Percentiles rank a stretch among this genome's conserved stretches.
Conservation (phyloP, 2,888 invertebrate genomes). For the Tinea trinotella region DNA sequence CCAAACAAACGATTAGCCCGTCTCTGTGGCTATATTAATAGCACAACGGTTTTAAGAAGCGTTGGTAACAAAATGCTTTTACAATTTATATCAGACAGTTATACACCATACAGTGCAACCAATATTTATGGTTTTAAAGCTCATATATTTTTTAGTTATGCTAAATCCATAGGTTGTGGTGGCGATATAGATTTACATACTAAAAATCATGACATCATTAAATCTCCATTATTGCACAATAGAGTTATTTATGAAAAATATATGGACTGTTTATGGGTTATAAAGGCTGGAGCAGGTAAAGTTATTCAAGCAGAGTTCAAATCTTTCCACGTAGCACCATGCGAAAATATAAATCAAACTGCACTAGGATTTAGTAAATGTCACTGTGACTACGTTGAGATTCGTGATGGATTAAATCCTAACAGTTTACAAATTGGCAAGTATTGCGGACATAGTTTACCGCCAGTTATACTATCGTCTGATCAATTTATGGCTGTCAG, state of each 20-base stretch:
- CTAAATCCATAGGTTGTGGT: slow-evolving; percentile 4
- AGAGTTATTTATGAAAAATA: slow-evolving; percentile 72
- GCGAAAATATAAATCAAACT: slow-evolving; percentile 49
- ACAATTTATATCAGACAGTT: slow-evolving; percentile 53
- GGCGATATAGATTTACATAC: slow-evolving; percentile 21
- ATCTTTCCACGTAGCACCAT: slow-evolving; percentile 66
- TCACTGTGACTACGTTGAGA: slow-evolving; percentile 80
- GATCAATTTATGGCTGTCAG: slow-evolving; percentile 75
- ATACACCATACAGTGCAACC: slow-evolving; percentile 42
- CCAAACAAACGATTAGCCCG: slow-evolving; percentile 59
- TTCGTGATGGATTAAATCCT: slow-evolving; percentile 80
- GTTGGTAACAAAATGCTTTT: slow-evolving; percentile 73
- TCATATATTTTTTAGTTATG: slow-evolving; percentile 70
- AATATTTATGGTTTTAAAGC: slow-evolving; percentile 77
- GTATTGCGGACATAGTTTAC: slow-evolving; percentile 77
- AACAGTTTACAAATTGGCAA: slow-evolving; percentile 76
- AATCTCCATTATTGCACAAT: slow-evolving; percentile 41
- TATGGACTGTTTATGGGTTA: slow-evolving; percentile 83
- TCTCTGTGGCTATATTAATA: slow-evolving; percentile 78
- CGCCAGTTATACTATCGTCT: slow-evolving; percentile 72
- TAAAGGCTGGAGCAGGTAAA: slow-evolving; percentile 73
- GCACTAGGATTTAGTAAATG: slow-evolving; percentile 63
- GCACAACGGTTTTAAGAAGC: slow-evolving; percentile 71
- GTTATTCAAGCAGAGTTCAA: slow-evolving; percentile 74
- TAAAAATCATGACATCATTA: slow-evolving; percentile 44